These are phyloP conservation scores for Anhinga anhinga DNA, from an alignment of 2,113 vertebrate species.

Conservation along the genomic window DNA sequence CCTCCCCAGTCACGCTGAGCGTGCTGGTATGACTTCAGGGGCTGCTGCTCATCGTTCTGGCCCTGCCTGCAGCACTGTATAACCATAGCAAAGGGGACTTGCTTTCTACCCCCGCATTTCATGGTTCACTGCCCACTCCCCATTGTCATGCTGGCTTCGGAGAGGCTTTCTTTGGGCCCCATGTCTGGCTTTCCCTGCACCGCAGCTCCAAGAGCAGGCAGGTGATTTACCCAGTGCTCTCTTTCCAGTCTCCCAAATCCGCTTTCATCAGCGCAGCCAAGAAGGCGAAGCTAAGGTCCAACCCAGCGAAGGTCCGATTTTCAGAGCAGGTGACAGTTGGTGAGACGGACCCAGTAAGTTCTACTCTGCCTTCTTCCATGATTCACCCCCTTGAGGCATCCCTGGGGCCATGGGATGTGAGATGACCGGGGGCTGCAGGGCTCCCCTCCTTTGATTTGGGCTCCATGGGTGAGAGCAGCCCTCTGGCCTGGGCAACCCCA, in stretches of 20 bases:
- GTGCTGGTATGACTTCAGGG: not conserved
- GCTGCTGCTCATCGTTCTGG: not conserved
- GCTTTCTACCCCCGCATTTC: not conserved
- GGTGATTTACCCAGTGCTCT: slow-evolving; percentile 45
- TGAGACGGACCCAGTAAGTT: slow-evolving; percentile 93
- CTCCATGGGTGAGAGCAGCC: not conserved
- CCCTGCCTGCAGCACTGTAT: not conserved
- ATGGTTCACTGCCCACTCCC: not conserved
- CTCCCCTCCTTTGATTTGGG: not conserved
- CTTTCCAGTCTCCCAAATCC: slow-evolving; percentile 92
- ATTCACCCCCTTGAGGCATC: no score
- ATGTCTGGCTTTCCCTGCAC: not conserved
- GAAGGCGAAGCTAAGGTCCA: slow-evolving; percentile 93
- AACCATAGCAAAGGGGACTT: not conserved
- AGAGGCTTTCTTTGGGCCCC: not conserved
- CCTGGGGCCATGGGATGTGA: fast-evolving
- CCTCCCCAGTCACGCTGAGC: not conserved
- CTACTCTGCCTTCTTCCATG: not conserved
- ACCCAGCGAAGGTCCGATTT: slow-evolving; percentile 94
- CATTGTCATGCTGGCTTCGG: not conserved
- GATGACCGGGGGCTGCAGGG: not conserved
- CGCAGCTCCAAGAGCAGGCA: not conserved
- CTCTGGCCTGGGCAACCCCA: not conserved
- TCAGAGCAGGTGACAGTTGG: slow-evolving; percentile 96
- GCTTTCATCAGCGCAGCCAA: slow-evolving; percentile 98